phyloP scores from a whole-genome alignment of 2,797 vertebrate species.

The Liparis tanakae region DNA sequence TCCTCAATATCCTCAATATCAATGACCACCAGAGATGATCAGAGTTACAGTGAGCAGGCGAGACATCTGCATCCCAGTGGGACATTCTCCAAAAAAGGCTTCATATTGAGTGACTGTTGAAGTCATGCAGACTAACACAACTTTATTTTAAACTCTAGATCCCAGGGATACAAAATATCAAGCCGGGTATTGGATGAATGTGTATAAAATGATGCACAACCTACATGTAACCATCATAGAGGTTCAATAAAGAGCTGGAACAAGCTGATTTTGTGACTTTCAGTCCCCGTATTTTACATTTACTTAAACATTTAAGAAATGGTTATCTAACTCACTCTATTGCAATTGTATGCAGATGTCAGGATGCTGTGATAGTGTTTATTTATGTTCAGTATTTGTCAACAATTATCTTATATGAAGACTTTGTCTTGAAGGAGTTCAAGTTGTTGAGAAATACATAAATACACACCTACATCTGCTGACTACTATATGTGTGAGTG shows the following conservation, averaged over 20 bases:
- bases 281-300: background rate
- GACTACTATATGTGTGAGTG: background rate
- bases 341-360: background rate
- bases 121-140: background rate
- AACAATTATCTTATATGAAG: background rate
- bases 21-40: background rate
- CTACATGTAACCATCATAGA: background rate
- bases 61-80: background rate
- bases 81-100: background rate
- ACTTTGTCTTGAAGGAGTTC: background rate
- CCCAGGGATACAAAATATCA: background rate
- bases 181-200: background rate
- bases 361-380: background rate
- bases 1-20: constrained; percentile 15
- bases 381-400: background rate
- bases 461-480: background rate
- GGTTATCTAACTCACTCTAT: background rate
- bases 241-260: background rate
- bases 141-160: background rate
- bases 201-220: background rate
- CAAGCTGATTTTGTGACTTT: background rate
- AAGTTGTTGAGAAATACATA: background rate
- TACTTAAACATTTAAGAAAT: background rate
- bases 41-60: background rate
- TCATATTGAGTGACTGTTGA: background rate